A percentile compares a stretch with the other conserved stretches of the same genome.
These are phyloP conservation scores for Drosophila sp. DNA, from an alignment of 1,140 invertebrate species.

Conservation along the genomic window DNA sequence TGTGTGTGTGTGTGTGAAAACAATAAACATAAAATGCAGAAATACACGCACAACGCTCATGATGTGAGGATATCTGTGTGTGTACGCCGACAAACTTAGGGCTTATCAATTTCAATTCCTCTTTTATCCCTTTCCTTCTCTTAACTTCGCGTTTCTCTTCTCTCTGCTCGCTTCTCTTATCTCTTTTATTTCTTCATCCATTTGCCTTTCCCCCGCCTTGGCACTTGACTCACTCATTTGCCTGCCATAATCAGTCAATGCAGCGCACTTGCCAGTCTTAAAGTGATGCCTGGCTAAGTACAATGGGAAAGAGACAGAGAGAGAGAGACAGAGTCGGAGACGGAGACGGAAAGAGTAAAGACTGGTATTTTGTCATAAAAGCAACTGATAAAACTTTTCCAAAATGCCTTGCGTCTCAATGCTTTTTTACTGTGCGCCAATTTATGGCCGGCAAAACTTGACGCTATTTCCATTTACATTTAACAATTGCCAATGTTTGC, in stretches of 20 bases:
- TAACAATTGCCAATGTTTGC: slow-evolving; percentile 32
- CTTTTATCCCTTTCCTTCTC: background rate
- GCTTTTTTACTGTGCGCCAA: slow-evolving; percentile 61
- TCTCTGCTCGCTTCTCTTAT: no score
- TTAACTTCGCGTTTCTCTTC: background rate
- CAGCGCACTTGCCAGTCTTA: slow-evolving; percentile 48
- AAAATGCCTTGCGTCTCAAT: slow-evolving; percentile 37
- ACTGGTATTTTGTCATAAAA: slow-evolving; percentile 42
- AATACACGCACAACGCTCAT: slow-evolving; percentile 35
- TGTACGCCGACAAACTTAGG: slow-evolving; percentile 41
- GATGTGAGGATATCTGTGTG: slow-evolving; percentile 16
- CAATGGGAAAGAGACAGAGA: background rate
- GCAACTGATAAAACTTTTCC: slow-evolving; percentile 71
- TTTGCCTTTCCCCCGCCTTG: slow-evolving; percentile 18
- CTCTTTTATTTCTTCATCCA: background rate
- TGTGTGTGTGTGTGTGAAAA: slow-evolving; percentile 51
- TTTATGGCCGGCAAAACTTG: slow-evolving; percentile 59
- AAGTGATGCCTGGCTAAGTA: background rate
- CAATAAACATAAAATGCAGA: slow-evolving; percentile 76
- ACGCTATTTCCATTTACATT: slow-evolving; percentile 42
- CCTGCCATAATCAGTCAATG: slow-evolving; percentile 77
- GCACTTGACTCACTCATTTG: slow-evolving; percentile 61
- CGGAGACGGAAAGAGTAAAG: no score
- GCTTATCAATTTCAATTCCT: slow-evolving; percentile 77
- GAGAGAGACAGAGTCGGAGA: background rate